phyloP scores from a whole-genome alignment of 2,113 vertebrate species.

The Larimichthys polyactis region DNA sequence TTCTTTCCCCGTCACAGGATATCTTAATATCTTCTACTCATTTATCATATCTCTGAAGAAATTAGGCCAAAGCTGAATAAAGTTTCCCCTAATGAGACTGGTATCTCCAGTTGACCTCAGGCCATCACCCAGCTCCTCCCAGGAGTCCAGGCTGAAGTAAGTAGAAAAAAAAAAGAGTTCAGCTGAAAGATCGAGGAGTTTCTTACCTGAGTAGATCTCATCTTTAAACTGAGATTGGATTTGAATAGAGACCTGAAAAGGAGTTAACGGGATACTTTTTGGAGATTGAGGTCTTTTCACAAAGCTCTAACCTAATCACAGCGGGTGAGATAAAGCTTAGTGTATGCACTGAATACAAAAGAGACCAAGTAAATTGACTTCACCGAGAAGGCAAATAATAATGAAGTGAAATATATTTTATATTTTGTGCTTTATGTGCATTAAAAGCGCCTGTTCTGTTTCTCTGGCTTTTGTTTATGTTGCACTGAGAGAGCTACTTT shows the following conservation, averaged over 20 bases:
- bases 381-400: conserved; percentile 9
- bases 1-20: conserved; percentile 13
- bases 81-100: conserved; percentile 8
- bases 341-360: conserved; percentile 51
- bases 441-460: conserved; percentile 6
- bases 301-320: conserved; percentile 35
- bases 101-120: conserved; percentile 12
- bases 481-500: not conserved
- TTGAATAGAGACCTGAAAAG: conserved; percentile 38
- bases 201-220: conserved; percentile 24
- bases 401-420: conserved; percentile 3
- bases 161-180: conserved; percentile 1
- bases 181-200: conserved; percentile 9
- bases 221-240: conserved; percentile 37
- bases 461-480: not conserved
- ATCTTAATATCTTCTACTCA: conserved; percentile 43
- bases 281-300: conserved; percentile 46
- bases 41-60: conserved; percentile 42
- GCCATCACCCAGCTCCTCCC: not conserved
- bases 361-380: conserved; percentile 32
- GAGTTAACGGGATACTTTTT: conserved; percentile 42
- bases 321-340: conserved; percentile 25
- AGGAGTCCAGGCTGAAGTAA: conserved; percentile 6
- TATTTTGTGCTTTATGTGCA: conserved; percentile 16
- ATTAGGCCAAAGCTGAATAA: conserved; percentile 32